Evolutionary conservation across 2,113 vertebrate genomes (phyloP), one percentile per base, ranked within the genome.

Genomic region (Pardalotus punctatus): DNA sequence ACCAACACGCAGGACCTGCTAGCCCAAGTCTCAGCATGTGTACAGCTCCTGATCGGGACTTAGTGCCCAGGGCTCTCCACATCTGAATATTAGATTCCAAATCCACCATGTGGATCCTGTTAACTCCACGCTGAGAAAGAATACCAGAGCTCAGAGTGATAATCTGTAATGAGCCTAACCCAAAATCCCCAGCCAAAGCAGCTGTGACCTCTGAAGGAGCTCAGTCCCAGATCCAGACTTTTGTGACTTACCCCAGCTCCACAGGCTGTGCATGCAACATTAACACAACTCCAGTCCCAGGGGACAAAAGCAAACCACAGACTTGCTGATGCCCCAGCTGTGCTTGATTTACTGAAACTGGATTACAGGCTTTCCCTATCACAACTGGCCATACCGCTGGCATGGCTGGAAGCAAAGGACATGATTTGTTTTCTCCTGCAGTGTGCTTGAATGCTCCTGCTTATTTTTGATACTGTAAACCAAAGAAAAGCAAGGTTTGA

Each of bases 41-140:
- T 40, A 53, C 27, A 65, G 78, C 42, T 87, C 62, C 89, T 73
- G 40, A 62, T 21, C 0, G 1, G 6, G 45, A 31, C 42, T 92
- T 69, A 61, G 62, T 76, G 54, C 28, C 66, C 14, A 80, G 53
- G 36, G 53, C 33, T 71, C 40, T 72, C 48, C 36, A 28, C 22
- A 79, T 91, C 57, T 81, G 66, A 81, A 73, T 89, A 76, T 89
- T 85, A 77, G 62, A 81, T 80, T 85, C 62, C 69, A 95, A 92
- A 93, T 84, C 69, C 66, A 85, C 73, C 76, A 82, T 81, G 91
- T 81, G 84, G 73, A 94, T 87, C 57, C 87, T 60, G 53, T 94
- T 95, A 96, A 85, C 91, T 85, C 54, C 78, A 87, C 5, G 9
- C 73, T 82, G 81, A 69, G 74, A 89, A 87, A 93, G 78, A 87